Percentiles rank a stretch among this genome's conserved stretches.
phyloP scores from a whole-genome alignment of 2,113 vertebrate species.

The Archocentrus centrarchus region DNA sequence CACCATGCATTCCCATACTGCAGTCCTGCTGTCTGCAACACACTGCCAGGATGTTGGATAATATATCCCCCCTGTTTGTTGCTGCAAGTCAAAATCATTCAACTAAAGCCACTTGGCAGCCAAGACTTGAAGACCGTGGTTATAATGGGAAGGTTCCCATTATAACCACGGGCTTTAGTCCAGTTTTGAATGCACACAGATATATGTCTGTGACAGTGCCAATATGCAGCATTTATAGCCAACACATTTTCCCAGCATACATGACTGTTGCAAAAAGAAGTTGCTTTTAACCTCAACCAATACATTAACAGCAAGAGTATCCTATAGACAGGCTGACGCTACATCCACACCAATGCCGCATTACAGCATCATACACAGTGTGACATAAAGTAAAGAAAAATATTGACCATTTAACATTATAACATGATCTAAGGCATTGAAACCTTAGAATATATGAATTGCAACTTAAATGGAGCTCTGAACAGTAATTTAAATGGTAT shows the following conservation, averaged over 20 bases:
- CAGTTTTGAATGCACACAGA: slow-evolving; percentile 53
- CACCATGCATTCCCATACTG: slow-evolving; percentile 5
- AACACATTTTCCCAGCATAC: slow-evolving; percentile 17
- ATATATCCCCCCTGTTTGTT: slow-evolving; percentile 49
- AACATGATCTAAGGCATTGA: not conserved
- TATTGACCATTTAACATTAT: not conserved
- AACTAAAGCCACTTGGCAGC: slow-evolving; percentile 40
- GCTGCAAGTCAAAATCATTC: slow-evolving; percentile 50
- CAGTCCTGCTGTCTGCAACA: slow-evolving; percentile 38
- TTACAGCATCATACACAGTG: not conserved
- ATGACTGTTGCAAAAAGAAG: slow-evolving; percentile 34
- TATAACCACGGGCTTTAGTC: slow-evolving; percentile 1
- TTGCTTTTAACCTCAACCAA: slow-evolving; percentile 25
- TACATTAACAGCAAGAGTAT: slow-evolving; percentile 9
- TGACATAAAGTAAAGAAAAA: not conserved
- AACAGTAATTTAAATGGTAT: not conserved
- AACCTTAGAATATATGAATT: not conserved
- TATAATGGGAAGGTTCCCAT: slow-evolving; percentile 40
- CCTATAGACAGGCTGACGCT: slow-evolving; percentile 1
- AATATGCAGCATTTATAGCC: slow-evolving; percentile 34
- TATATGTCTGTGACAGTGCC: slow-evolving; percentile 23
- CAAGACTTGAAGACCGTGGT: slow-evolving; percentile 17
- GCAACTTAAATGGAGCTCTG: not conserved
- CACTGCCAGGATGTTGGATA: slow-evolving; percentile 43
- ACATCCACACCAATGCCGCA: not conserved